phyloP scores from a whole-genome alignment of 1,140 invertebrate species.

The Drosophila eugracilis region DNA sequence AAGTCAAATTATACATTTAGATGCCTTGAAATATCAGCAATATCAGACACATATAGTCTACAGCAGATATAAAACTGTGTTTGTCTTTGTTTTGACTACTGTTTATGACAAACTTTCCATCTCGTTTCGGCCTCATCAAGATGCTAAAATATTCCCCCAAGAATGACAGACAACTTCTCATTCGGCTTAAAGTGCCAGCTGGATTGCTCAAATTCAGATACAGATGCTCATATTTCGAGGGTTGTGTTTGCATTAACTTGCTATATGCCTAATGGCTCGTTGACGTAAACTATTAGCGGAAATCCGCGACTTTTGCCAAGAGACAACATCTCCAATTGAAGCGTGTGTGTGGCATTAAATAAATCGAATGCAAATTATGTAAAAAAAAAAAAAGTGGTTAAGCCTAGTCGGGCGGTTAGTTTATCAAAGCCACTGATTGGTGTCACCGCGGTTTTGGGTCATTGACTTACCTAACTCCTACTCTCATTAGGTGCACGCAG shows the following conservation, averaged over 20 bases:
- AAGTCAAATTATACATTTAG: conserved; percentile 8
- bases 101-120: conserved; percentile 36
- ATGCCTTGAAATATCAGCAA: conserved; percentile 1
- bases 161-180: conserved; percentile 28
- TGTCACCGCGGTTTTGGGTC: conserved; percentile 55
- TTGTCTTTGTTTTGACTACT: conserved; percentile 24
- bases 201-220: conserved; percentile 5
- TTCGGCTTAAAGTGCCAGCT: conserved; percentile 15
- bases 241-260: conserved; percentile 29
- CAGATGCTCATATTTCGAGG: conserved; percentile 24
- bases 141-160: conserved; percentile 47
- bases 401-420: conserved; percentile 19
- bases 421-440: conserved; percentile 30
- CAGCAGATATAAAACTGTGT: conserved; percentile 2
- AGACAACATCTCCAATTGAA: conserved; percentile 25
- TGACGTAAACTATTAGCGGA: conserved; percentile 86
- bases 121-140: conserved; percentile 45
- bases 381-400: conserved; percentile 41
- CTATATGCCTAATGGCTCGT: conserved; percentile 59
- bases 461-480: conserved; percentile 57
- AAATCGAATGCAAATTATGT: conserved; percentile 37
- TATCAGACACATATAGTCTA: background rate
- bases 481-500: conserved; percentile 14
- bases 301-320: conserved; percentile 69
- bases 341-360: conserved; percentile 19